Percentiles rank a stretch among this genome's conserved stretches.
Conservation (phyloP, 2,113 vertebrate species). For the Eurypyga helias region DNA sequence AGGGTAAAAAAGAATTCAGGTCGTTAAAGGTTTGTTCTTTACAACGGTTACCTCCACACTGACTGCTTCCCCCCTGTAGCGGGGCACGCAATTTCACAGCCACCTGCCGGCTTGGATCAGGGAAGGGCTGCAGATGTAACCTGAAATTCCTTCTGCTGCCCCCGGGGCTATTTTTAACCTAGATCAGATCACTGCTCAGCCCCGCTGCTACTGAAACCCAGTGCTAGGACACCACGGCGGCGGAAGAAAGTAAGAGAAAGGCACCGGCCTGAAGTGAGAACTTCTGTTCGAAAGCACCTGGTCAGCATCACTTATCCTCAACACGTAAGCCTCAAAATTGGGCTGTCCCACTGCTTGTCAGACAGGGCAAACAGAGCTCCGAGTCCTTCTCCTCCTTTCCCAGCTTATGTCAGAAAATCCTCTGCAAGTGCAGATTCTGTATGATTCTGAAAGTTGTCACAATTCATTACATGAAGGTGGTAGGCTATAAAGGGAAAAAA, state of each 20-base stretch:
- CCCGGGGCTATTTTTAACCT: background rate
- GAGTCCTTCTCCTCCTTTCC: background rate
- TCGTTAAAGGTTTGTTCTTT: background rate
- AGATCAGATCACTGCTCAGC: background rate
- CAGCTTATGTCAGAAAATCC: background rate
- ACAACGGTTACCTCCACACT: background rate
- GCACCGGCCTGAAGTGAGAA: background rate
- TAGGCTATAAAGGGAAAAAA: background rate
- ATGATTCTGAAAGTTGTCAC: background rate
- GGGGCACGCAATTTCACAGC: background rate
- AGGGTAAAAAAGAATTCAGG: background rate
- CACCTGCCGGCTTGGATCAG: background rate
- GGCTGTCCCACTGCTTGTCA: background rate
- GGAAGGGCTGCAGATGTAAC: background rate
- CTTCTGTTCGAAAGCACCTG: background rate
- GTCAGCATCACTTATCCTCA: background rate
- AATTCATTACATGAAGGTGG: background rate
- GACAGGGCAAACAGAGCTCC: background rate
- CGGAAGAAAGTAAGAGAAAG: background rate
- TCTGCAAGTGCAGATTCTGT: background rate
- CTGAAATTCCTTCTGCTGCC: background rate
- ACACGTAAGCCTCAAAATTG: background rate
- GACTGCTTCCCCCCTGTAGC: background rate
- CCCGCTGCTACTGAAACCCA: background rate
- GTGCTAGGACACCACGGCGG: background rate